A percentile compares a stretch with the other conserved stretches of the same genome.
Conservation (phyloP, 2,797 vertebrate genomes). For the Psittacula derbiana region DNA sequence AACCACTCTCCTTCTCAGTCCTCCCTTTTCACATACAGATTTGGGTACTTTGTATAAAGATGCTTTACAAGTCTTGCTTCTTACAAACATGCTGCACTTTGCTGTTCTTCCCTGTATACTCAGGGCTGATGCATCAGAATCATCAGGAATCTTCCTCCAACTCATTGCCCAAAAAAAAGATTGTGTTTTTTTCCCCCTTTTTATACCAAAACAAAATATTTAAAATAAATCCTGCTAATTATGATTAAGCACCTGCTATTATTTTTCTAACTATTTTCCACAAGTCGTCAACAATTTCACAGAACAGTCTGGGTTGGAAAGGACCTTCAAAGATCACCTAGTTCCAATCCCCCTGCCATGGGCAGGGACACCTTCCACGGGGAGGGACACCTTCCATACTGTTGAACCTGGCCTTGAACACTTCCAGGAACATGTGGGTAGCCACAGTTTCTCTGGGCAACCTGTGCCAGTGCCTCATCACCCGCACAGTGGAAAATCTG, state of each 20-base stretch:
- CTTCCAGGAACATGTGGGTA: background rate
- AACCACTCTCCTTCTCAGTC: background rate
- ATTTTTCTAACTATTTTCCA: background rate
- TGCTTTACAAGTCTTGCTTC: background rate
- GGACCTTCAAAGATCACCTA: background rate
- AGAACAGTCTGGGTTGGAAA: background rate
- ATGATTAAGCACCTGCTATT: background rate
- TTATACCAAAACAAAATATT: background rate
- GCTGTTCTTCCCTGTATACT: background rate
- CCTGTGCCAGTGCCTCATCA: background rate
- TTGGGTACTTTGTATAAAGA: background rate
- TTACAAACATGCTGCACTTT: background rate
- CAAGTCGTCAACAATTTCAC: background rate
- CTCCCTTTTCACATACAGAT: background rate
- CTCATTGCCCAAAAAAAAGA: fast-evolving
- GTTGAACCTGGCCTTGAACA: background rate
- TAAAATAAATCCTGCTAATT: background rate
- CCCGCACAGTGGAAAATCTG: background rate
- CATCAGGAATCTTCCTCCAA: background rate
- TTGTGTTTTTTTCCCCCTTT: fast-evolving
- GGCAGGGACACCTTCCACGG: background rate
- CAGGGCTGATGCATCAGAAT: background rate
- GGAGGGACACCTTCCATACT: background rate
- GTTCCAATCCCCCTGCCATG: background rate
- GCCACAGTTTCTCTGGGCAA: background rate